Evolutionary conservation across 2,888 invertebrate species (phyloP).

Genomic region (Agrochola circellaris): DNA sequence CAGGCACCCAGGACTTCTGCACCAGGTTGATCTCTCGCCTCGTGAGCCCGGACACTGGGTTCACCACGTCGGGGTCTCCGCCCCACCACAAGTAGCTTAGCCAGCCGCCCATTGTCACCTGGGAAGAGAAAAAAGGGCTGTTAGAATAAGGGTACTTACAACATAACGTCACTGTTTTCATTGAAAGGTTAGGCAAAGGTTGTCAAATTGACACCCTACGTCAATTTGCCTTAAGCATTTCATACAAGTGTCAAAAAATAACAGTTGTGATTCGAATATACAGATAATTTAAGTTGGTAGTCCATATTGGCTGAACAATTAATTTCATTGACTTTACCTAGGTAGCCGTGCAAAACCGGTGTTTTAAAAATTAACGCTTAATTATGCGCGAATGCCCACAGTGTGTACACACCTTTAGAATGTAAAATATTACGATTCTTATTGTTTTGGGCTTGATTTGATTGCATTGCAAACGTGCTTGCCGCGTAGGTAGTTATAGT

Average conservation of each 20-base stretch:
- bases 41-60: slow-evolving; percentile 81
- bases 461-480: neutral
- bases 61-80: slow-evolving; percentile 80
- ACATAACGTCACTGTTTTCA: neutral
- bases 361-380: neutral
- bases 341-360: neutral
- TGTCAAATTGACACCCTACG: neutral
- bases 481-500: neutral
- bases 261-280: neutral
- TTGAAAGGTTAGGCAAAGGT: neutral
- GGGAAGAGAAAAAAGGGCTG: slow-evolving; percentile 8
- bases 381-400: neutral
- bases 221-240: neutral
- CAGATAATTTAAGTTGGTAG: neutral
- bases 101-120: slow-evolving; percentile 85
- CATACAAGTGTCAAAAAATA: neutral
- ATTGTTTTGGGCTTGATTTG: neutral
- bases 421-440: neutral
- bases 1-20: slow-evolving; percentile 83
- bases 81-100: slow-evolving; percentile 87
- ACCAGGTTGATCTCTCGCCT: slow-evolving; percentile 80
- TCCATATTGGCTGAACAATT: neutral
- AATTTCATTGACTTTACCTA: neutral
- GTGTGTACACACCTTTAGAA: neutral
- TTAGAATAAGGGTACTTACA: neutral